Evolutionary conservation across 53 echinoderm and acorn worm genomes (phyloP).

Genomic region (Stichopus horrens): DNA sequence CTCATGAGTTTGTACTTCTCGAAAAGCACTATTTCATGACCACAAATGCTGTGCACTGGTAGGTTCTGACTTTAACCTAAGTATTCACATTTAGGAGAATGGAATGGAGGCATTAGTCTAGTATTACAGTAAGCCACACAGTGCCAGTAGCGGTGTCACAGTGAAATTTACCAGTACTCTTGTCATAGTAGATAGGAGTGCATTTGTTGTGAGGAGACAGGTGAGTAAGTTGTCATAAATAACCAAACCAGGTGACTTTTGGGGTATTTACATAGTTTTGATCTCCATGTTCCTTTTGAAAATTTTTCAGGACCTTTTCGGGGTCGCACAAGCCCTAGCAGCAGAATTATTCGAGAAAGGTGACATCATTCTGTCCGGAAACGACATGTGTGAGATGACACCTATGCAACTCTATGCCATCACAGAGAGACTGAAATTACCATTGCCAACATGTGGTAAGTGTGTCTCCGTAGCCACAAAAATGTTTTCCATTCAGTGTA

Average conservation of each 20-base stretch:
- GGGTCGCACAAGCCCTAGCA: constrained; percentile 93
- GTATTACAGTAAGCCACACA: background rate
- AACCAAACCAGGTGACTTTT: too few relatives aligned
- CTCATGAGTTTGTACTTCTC: too few relatives aligned
- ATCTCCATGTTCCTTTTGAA: too few relatives aligned
- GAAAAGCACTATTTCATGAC: too few relatives aligned
- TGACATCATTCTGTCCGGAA: constrained; percentile 74
- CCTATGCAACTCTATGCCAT: constrained; percentile 99
- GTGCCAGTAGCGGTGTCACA: background rate
- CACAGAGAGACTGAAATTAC: constrained; percentile 89
- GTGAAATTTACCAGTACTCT: background rate
- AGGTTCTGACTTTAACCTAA: too few relatives aligned
- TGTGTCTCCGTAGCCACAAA: background rate
- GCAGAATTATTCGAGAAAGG: constrained; percentile 95
- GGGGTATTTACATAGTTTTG: too few relatives aligned
- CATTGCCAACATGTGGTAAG: constrained; percentile 96
- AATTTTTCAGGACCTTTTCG: constrained; percentile 79
- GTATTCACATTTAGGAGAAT: too few relatives aligned
- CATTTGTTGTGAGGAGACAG: too few relatives aligned
- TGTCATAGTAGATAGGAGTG: too few relatives aligned
- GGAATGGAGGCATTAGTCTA: too few relatives aligned
- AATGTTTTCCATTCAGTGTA: background rate
- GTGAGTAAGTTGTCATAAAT: too few relatives aligned
- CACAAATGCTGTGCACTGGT: too few relatives aligned
- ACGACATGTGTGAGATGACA: constrained; percentile 98